phyloP scores from a whole-genome alignment of 2,888 invertebrate genomes.

The Rhagonycha lutea region DNA sequence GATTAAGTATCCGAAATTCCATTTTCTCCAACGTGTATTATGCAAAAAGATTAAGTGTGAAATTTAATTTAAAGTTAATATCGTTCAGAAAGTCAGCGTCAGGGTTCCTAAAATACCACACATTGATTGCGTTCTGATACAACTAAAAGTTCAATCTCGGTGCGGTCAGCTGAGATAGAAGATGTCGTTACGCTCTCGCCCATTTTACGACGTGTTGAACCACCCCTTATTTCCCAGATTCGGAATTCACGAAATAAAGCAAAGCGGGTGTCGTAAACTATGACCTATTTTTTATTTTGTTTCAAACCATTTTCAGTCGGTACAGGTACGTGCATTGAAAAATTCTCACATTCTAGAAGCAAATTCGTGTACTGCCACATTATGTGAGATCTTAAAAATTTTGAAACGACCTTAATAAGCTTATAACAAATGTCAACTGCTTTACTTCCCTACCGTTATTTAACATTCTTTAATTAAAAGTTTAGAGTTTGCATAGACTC shows the following conservation, averaged over 20 bases:
- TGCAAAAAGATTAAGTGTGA: constrained; percentile 19
- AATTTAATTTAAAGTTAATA: constrained; percentile 27
- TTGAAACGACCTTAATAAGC: neutral
- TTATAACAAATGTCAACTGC: constrained; percentile 3
- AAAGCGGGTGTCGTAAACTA: constrained; percentile 6
- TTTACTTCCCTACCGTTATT: constrained; percentile 11
- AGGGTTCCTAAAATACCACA: constrained; percentile 27
- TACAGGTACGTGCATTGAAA: constrained; percentile 4
- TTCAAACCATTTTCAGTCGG: constrained; percentile 5
- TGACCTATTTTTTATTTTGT: constrained; percentile 15
- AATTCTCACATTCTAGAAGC: neutral
- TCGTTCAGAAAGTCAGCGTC: constrained; percentile 26
- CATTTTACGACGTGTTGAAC: constrained; percentile 34
- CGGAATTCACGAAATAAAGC: constrained; percentile 23
- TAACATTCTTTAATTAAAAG: constrained; percentile 19
- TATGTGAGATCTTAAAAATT: neutral
- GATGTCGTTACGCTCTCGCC: constrained; percentile 32
- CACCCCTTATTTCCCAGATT: constrained; percentile 26
- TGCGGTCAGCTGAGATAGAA: constrained; percentile 33
- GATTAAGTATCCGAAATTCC: neutral
- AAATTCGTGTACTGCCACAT: neutral
- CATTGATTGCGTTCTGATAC: constrained; percentile 32
- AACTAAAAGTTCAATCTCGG: constrained; percentile 31
- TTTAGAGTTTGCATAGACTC: constrained; percentile 12
- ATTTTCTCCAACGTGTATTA: neutral